These are phyloP conservation scores for Ommatoiulus sabulosus DNA, from an alignment of 2,888 invertebrate species.

Conservation along the genomic window DNA sequence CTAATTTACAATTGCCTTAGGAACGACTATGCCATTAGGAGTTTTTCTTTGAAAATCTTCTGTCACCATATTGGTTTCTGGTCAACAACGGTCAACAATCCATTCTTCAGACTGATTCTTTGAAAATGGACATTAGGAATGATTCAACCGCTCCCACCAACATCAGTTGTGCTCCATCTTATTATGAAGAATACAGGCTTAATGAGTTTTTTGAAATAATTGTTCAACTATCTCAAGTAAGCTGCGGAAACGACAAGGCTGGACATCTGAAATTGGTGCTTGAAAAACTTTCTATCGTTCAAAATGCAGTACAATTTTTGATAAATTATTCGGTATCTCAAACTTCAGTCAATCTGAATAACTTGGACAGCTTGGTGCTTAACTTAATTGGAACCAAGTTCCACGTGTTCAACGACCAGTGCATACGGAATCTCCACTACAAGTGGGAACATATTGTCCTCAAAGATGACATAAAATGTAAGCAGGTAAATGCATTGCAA, in stretches of 20 bases:
- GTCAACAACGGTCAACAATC: background rate
- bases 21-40: background rate
- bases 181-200: background rate
- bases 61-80: background rate
- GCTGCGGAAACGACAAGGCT: background rate
- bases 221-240: background rate
- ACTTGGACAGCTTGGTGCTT: background rate
- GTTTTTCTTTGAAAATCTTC: background rate
- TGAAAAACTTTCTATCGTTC: background rate
- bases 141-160: background rate
- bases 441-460: background rate
- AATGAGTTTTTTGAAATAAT: constrained; percentile 26
- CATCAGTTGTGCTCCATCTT: background rate
- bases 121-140: background rate
- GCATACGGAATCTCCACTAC: background rate
- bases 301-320: background rate
- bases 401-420: background rate
- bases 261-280: background rate
- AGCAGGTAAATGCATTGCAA: background rate
- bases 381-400: background rate
- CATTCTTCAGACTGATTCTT: background rate
- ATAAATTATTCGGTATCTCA: background rate
- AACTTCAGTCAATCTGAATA: background rate
- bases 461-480: background rate
- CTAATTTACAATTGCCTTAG: background rate